A percentile compares a stretch with the other conserved stretches of the same genome.
Conservation (phyloP, 2,888 invertebrate species). For the Callyntrura sp. region DNA sequence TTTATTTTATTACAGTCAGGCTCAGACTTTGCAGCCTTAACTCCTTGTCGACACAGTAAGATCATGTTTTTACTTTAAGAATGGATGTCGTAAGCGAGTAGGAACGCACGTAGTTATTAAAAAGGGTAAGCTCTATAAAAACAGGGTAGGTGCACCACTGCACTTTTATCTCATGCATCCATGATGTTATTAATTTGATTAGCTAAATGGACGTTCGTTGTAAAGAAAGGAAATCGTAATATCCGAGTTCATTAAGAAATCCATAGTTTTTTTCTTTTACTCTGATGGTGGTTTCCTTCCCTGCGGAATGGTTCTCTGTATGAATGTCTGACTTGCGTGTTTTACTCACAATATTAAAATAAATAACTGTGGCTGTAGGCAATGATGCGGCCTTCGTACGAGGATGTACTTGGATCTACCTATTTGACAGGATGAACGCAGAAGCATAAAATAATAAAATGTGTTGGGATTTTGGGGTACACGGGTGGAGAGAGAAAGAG, state of each 20-base stretch:
- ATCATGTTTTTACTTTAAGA: conserved; percentile 27
- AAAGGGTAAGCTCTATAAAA: conserved; percentile 43
- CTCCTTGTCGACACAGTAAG: conserved; percentile 50
- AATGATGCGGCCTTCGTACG: conserved; percentile 43
- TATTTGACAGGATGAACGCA: conserved; percentile 51
- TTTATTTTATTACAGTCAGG: conserved; percentile 53
- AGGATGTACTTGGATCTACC: no score
- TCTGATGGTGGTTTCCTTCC: conserved; percentile 44
- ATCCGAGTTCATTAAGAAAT: conserved; percentile 45
- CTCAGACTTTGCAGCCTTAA: conserved; percentile 10
- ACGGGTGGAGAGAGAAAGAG: no score
- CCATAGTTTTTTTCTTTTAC: no score
- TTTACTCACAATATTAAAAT: conserved; percentile 11
- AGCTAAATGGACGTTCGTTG: no score
- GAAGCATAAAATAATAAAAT: conserved; percentile 20
- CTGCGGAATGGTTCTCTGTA: conserved; percentile 29
- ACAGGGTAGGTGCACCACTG: background rate
- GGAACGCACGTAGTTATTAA: background rate
- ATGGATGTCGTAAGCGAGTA: background rate
- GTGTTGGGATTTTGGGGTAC: conserved; percentile 11
- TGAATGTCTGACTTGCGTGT: background rate
- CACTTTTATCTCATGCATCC: no score
- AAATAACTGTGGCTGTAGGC: conserved; percentile 12
- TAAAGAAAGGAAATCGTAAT: conserved; percentile 1
- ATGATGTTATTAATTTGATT: no score